Conservation (phyloP, 2,888 invertebrate species). For the Apomyelois bistriatella region DNA sequence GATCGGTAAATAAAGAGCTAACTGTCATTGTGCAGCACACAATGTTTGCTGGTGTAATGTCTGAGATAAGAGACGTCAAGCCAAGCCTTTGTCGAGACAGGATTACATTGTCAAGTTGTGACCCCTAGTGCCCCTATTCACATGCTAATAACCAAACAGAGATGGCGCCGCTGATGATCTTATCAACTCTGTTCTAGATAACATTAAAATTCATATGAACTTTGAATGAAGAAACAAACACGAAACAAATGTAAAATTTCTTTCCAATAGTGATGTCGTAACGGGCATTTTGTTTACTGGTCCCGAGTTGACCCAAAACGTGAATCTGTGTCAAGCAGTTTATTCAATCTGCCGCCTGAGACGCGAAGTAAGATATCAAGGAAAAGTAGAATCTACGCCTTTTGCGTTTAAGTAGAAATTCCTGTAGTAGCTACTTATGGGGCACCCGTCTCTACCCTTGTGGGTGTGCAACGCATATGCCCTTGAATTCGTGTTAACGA, state of each 20-base stretch:
- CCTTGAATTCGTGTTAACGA: constrained; percentile 67
- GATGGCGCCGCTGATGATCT: constrained; percentile 55
- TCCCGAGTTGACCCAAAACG: constrained; percentile 71
- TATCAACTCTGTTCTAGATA: constrained; percentile 36
- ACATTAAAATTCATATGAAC: constrained; percentile 9
- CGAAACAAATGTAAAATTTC: constrained; percentile 23
- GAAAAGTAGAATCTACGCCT: constrained; percentile 42
- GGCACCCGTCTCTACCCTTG: constrained; percentile 54
- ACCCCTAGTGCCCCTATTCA: constrained; percentile 51
- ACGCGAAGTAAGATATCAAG: constrained; percentile 39
- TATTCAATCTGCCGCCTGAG: constrained; percentile 74
- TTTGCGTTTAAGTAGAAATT: constrained; percentile 40
- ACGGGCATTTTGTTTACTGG: constrained; percentile 66
- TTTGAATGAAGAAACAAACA: background rate
- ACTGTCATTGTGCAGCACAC: constrained; percentile 28
- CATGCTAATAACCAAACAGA: constrained; percentile 56
- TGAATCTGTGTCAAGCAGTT: constrained; percentile 80
- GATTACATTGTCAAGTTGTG: constrained; percentile 65
- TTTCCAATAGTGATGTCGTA: constrained; percentile 59
- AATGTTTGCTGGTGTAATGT: constrained; percentile 32
- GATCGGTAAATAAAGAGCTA: constrained; percentile 25
- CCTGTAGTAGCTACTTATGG: constrained; percentile 28
- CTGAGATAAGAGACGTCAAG: constrained; percentile 63
- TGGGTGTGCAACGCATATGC: constrained; percentile 53
- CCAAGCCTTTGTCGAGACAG: constrained; percentile 61